phyloP scores from a whole-genome alignment of 2,113 vertebrate genomes.

The Psephotus haematonotus region DNA sequence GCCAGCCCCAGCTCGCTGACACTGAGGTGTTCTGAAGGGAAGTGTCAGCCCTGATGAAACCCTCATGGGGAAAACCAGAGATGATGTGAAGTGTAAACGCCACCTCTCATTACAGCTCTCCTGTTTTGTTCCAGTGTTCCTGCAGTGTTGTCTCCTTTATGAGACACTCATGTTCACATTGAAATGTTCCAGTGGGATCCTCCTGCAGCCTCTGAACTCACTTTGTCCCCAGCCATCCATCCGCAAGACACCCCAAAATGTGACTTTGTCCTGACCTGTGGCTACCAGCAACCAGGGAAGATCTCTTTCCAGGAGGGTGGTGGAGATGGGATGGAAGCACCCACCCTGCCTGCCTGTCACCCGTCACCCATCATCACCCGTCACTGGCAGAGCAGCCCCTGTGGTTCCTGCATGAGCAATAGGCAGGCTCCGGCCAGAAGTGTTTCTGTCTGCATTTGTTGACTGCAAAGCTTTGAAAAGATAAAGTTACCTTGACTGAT shows the following conservation, averaged over 20 bases:
- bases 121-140: not conserved
- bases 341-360: too few relatives aligned
- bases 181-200: not conserved
- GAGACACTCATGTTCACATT: not conserved
- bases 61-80: not conserved
- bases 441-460: not conserved
- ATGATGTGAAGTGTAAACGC: not conserved
- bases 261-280: not conserved
- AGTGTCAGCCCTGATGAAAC: not conserved
- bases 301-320: accelerated
- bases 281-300: not conserved
- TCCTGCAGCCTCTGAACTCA: not conserved
- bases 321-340: not conserved
- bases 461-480: not conserved
- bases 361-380: not conserved
- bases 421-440: not conserved
- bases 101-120: not conserved
- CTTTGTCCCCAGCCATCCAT: not conserved
- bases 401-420: accelerated
- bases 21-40: not conserved
- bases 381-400: accelerated
- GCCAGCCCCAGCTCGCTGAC: not conserved
- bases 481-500: not conserved
- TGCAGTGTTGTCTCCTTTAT: not conserved
- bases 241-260: not conserved